Base-by-base conservation (phyloP, 2,888 invertebrate genomes). In the Troides oblongomaculatus region DNA sequence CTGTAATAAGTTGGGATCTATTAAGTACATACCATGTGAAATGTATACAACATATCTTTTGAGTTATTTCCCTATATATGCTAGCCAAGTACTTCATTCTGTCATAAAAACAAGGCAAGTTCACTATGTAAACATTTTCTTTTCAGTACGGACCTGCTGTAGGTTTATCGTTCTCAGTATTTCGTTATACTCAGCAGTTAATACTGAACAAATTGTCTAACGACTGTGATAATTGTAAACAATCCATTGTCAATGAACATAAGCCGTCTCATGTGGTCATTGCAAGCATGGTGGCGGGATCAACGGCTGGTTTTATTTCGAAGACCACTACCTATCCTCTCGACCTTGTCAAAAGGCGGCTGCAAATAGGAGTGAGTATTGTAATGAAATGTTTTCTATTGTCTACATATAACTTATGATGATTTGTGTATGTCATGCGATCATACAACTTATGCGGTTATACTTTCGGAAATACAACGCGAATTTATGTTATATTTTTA, bases 251-350 rank as follows among this genome's bases (percentile, higher is more conserved):
- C 10, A 81, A 79, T 50, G 67, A 68, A 0, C 77, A 83, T 65
- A 78, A 74, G 25, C 79, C 88, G 0, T 76, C 82, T 57, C 72
- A 83, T 30, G 61, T 91, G 0, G 70, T 89, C 90, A 10, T 86
- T 0, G 88, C 90, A 1, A 88, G 85, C 72, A 78, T 83, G 0
- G 2, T 94, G 0, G 95, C 95, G 72, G 97, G 96, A 1, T 93
- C 94, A n/a, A 74, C 94, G 0, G 94, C 97, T 0, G 98, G 97
- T 0, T 89, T 97, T 70, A 80, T 94, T 36, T 95, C 97, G 0
- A 98, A 98, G 89, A 94, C 95, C 0, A 76, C 94, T 3, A 95
- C 98, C 0, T 98, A 98, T 86, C 98, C 98, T 0, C 94, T 98
- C 56, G 98, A 99, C 85, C 90, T 98, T 74, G 94, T 95, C 0